Evolutionary conservation across 1,140 invertebrate genomes (phyloP), one percentile per base, ranked within the genome.

Genomic region (Achatina immaculata): DNA sequence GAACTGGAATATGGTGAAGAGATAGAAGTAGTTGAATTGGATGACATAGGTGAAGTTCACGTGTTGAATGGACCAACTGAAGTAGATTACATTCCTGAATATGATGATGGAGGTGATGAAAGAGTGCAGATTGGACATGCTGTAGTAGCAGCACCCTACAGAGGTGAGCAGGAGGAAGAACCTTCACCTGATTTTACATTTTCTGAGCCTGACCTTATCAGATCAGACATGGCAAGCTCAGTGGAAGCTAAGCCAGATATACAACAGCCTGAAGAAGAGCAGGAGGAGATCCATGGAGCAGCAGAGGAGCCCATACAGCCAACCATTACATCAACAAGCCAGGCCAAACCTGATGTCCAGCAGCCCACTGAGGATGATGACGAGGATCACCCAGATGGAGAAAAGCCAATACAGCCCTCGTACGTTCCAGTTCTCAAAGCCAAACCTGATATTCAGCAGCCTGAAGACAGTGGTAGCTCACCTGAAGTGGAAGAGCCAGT

Each of bases 11-110:
- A 16, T 21, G 9, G 24, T 73, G 71, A 40, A 24, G 40, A 3
- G 42, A 24, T 16, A 38, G 42, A 43, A 45, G 42, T 51, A 1
- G 28, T 3, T 3, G 14, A 19, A 9, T 31, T n/a, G 24, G 6
- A 42, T 40, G 36, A 6, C 16, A 51, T 19, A 24, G 11, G 6
- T 2, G 7, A 7, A 45, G 34, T n/a, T 6, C 19, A 45, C 34
- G n/a, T 51, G 14, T 73, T 73, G 77, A 93, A 94, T 88, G 93
- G 93, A 11, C 93, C 93, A 45, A 93, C 93, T 34, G 93, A 94
- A 88, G 91, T 92, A 24, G 93, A 93, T 66, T 93, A 92, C 83
- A 89, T 90, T 82, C 89, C 92, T 74, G 91, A 92, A 55, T 82
- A 83, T 80, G 83, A 84, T 78, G 68, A 66, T 36, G 68, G n/a